These are phyloP conservation scores for Gobius niger DNA, from an alignment of 2,113 vertebrate genomes.

Conservation along the genomic window DNA sequence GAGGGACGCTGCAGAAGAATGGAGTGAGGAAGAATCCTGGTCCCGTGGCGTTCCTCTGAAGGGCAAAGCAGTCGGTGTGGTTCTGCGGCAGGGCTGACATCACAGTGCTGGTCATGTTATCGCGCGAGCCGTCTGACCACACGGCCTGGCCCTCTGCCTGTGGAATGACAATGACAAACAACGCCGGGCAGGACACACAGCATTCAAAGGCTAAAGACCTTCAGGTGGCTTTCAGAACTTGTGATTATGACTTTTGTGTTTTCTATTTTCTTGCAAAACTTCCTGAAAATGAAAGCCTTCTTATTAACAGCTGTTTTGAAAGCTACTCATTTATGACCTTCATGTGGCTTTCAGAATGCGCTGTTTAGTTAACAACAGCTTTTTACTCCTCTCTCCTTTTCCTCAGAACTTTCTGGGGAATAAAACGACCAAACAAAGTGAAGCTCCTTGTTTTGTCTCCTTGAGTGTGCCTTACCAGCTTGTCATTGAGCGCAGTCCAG, in stretches of 20 bases:
- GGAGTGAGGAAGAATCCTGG: conserved; percentile 80
- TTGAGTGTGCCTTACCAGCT: conserved; percentile 65
- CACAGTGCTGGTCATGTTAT: conserved; percentile 66
- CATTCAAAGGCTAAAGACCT: not conserved
- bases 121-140: conserved; percentile 83
- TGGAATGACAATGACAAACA: conserved; percentile 24
- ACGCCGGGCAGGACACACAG: not conserved
- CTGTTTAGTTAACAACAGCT: not conserved
- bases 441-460: not conserved
- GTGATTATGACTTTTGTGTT: too few relatives aligned
- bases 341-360: not conserved
- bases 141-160: conserved; percentile 81
- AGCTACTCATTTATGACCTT: not conserved
- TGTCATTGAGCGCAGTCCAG: conserved; percentile 85
- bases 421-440: not conserved
- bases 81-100: conserved; percentile 73
- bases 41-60: conserved; percentile 81
- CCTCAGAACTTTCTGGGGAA: not conserved
- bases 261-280: not conserved
- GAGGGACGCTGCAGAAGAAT: conserved; percentile 81
- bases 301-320: not conserved
- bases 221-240: not conserved
- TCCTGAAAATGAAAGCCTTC: not conserved
- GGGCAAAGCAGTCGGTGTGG: conserved; percentile 84
- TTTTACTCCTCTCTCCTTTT: not conserved